Percentiles rank a stretch among this genome's conserved stretches.
Conservation (phyloP, 2,888 invertebrate species). For the Platycheirus albimanus region DNA sequence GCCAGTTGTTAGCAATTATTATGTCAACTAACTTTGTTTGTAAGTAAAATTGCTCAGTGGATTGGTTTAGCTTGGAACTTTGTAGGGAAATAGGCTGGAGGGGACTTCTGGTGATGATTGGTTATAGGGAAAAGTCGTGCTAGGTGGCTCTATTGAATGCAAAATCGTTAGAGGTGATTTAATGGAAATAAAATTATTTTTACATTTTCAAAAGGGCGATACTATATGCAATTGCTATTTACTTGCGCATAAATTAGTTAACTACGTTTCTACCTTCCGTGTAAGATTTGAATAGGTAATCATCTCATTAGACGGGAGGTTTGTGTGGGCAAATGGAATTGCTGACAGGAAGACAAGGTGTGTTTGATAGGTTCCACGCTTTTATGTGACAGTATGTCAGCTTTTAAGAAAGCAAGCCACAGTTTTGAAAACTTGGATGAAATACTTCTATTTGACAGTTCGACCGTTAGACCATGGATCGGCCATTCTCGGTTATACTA, state of each 20-base stretch:
- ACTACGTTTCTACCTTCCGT: slow-evolving; percentile 26
- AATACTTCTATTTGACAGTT: no score
- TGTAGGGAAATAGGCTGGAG: no score
- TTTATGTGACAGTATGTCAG: no score
- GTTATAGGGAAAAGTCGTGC: slow-evolving; percentile 60
- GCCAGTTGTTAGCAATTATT: slow-evolving; percentile 68
- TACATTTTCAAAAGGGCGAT: slow-evolving; percentile 53
- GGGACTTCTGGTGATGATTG: slow-evolving; percentile 40
- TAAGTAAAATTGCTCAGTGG: not conserved
- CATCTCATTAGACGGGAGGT: slow-evolving; percentile 25
- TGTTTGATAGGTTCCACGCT: not conserved
- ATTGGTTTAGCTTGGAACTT: not conserved
- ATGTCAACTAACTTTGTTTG: slow-evolving; percentile 61
- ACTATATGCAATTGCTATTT: slow-evolving; percentile 39
- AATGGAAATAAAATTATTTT: slow-evolving; percentile 44
- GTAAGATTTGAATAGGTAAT: slow-evolving; percentile 62
- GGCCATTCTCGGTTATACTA: no score
- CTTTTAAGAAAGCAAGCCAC: no score
- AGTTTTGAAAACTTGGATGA: no score
- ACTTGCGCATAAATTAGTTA: slow-evolving; percentile 45
- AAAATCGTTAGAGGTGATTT: slow-evolving; percentile 39
- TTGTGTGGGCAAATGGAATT: no score
- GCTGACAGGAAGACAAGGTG: no score
- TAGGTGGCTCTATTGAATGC: slow-evolving; percentile 21
- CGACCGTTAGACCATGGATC: no score